Base-by-base conservation (phyloP, 2,888 invertebrate species). In the Oxystoma pomonae region DNA sequence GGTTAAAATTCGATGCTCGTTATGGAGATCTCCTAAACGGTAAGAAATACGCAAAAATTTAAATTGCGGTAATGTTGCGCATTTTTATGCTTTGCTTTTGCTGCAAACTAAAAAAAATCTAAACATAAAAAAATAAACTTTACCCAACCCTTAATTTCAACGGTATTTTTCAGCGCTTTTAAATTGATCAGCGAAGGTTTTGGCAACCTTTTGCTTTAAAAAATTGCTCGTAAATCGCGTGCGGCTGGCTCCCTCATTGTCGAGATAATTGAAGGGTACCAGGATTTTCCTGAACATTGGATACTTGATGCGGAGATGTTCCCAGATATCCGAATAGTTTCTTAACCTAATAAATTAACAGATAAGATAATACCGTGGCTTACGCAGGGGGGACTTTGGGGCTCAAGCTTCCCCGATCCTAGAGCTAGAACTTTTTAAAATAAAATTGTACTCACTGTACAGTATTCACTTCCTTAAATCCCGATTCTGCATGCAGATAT, bases 81-180 rank as follows among this genome's bases (percentile, higher is more conserved):
- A n/a, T n/a, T n/a, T n/a, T n/a, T n/a, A n/a, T n/a, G n/a, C n/a
- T n/a, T n/a, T n/a, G n/a, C n/a, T n/a, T n/a, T n/a, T n/a, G n/a
- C n/a, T n/a, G n/a, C n/a, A n/a, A n/a, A n/a, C n/a, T n/a, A n/a
- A n/a, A n/a, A n/a, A n/a, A n/a, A n/a, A n/a, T n/a, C n/a, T n/a
- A n/a, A n/a, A n/a, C n/a, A n/a, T n/a, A n/a, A n/a, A n/a, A n/a
- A n/a, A n/a, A n/a, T n/a, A n/a, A n/a, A n/a, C n/a, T n/a, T n/a
- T n/a, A n/a, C n/a, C n/a, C n/a, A n/a, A n/a, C 94, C 94, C 60
- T 84, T 82, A 19, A 87, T 86, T 80, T 96, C 95, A 0, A 87
- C 84, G 0, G 82, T 79, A 75, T 96, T 97, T 81, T 98, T 98
- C 70, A 90, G 86, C 0, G 95, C 93, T 76, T 96, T 95, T 81